phyloP scores from a whole-genome alignment of 2,888 invertebrate species.

The Agrochola lota region DNA sequence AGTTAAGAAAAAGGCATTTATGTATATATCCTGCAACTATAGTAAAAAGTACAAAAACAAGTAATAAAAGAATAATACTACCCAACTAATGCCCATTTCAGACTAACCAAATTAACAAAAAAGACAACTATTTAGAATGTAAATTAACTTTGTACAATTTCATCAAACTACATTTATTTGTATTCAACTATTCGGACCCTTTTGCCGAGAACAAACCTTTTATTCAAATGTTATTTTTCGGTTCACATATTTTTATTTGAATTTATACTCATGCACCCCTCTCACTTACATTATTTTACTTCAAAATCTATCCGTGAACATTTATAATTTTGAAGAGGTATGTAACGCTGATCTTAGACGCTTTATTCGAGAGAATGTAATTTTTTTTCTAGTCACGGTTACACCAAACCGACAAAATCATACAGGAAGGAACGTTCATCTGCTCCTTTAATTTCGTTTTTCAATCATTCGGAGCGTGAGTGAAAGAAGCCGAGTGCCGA shows the following conservation, averaged over 20 bases:
- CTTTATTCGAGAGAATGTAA: not conserved
- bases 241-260: not conserved
- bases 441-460: not conserved
- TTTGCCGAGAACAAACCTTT: not conserved
- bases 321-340: not conserved
- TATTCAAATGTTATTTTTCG: conserved; percentile 17
- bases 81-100: not conserved
- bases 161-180: conserved; percentile 9
- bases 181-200: conserved; percentile 11
- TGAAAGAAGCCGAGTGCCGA: not conserved
- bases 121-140: not conserved
- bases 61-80: too few species aligned
- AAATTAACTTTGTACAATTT: conserved; percentile 18
- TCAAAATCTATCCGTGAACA: not conserved
- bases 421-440: not conserved
- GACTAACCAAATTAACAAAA: not conserved
- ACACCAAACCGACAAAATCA: not conserved
- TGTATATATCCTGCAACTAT: not conserved
- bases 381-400: not conserved
- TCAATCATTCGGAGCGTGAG: not conserved
- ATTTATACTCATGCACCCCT: not conserved
- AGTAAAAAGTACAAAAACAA: not conserved
- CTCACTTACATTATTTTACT: not conserved
- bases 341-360: not conserved
- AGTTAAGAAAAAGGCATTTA: not conserved